Evolutionary conservation across 2,888 invertebrate genomes (phyloP), one percentile per base, ranked within the genome.

Genomic region (Drosophila borealis): DNA sequence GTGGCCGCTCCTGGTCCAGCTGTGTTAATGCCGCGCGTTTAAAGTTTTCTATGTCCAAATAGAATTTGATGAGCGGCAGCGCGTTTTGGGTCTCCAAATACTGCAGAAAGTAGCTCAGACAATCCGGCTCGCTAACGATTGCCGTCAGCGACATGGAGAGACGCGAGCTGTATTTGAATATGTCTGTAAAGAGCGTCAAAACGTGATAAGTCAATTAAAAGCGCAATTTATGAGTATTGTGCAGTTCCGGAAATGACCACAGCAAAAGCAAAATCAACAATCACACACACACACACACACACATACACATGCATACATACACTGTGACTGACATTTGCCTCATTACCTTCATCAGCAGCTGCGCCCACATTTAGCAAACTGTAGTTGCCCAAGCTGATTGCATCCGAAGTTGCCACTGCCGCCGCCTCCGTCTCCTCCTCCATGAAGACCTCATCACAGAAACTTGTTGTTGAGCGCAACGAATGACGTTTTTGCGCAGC

Each of bases 91-190:
- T 93, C 88, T 97, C 97, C 94, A 98, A 94, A 92, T 95, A 98
- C 88, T 97, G 96, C 60, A 97, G 94, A 91, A 98, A 97, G 92
- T 97, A 96, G 49, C 95, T 95, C 29, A 98, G 93, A 61, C 96
- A 96, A 90, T 95, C 95, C 90, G 96, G 96, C 92, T 97, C 97
- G 29, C 94, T 92, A 14, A 98, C 93, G 75, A 97, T 95, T 87
- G 97, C 96, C 66, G 94, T 93, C 67, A 98, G 93, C 55, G 94
- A 95, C 93, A 96, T 95, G 4, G 96, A 96, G 56, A 98, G 93
- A 63, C 95, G 94, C 0, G 92, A 92, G 41, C 88, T 84, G 64
- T 88, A 89, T 71, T 89, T 83, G 50, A 91, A 90, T 50, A 90
- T 81, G 65, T 90, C 91, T 91, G 74, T 8, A 67, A 68, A 45